phyloP scores from a whole-genome alignment of 2,888 invertebrate species.

The Volucella inflata region DNA sequence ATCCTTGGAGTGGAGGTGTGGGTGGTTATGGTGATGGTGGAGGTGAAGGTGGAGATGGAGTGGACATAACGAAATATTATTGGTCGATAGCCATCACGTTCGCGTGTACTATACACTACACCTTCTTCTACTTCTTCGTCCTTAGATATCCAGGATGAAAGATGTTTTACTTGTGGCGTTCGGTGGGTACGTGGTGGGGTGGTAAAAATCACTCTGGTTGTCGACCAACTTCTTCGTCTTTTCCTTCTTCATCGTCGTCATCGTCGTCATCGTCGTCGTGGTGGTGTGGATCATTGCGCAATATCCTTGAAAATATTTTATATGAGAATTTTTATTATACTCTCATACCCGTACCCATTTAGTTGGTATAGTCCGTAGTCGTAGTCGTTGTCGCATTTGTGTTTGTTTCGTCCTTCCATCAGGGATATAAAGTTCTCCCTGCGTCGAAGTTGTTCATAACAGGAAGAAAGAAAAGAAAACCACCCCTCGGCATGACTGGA shows the following conservation, averaged over 20 bases:
- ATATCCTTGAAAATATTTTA: constrained; percentile 76
- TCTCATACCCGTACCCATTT: no score
- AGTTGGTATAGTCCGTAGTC: no score
- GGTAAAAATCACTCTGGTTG: constrained; percentile 20
- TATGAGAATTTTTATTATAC: constrained; percentile 74
- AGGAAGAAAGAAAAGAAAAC: constrained; percentile 9
- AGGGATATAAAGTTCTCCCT: constrained; percentile 38
- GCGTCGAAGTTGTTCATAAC: constrained; percentile 56
- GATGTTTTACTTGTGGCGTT: constrained; percentile 59
- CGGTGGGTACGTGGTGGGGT: constrained; percentile 25
- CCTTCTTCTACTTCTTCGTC: constrained; percentile 65
- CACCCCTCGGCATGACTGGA: constrained; percentile 18
- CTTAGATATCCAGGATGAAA: constrained; percentile 60
- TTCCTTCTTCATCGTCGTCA: constrained; percentile 25
- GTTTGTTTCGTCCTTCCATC: constrained; percentile 60
- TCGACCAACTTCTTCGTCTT: neutral
- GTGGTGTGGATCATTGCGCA: constrained; percentile 71
- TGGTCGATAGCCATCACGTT: constrained; percentile 74
- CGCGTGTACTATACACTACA: constrained; percentile 64
- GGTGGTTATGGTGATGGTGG: constrained; percentile 22
- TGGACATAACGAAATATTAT: constrained; percentile 76
- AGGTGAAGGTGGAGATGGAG: constrained; percentile 52
- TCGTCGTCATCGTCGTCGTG: constrained; percentile 25
- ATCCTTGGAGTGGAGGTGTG: constrained; percentile 69
- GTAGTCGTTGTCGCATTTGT: constrained; percentile 40